Evolutionary conservation across 2,888 invertebrate genomes (phyloP).

Genomic region (Rhagonycha lutea): DNA sequence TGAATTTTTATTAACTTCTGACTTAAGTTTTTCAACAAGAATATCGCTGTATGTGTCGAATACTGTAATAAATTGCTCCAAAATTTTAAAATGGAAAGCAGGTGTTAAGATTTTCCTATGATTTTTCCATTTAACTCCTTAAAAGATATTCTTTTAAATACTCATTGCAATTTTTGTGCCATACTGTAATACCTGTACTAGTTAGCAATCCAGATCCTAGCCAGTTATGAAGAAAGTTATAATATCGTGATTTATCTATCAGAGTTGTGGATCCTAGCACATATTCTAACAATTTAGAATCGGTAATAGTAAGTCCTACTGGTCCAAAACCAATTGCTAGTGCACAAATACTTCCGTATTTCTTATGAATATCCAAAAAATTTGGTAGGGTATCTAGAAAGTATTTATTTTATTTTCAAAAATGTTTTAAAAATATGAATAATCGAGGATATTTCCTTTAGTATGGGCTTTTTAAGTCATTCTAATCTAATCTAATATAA

Average conservation of each 20-base stretch:
- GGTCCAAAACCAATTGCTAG: conserved; percentile 24
- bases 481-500: no score
- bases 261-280: conserved; percentile 42
- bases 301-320: conserved; percentile 23
- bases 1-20: conserved; percentile 49
- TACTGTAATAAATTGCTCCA: conserved; percentile 71
- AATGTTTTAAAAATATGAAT: no score
- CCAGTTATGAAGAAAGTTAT: conserved; percentile 47
- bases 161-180: not conserved
- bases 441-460: no score
- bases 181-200: conserved; percentile 43
- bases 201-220: conserved; percentile 50
- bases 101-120: conserved; percentile 76
- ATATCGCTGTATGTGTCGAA: conserved; percentile 68
- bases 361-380: conserved; percentile 19
- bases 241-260: conserved; percentile 46
- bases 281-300: conserved; percentile 33
- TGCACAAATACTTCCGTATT: conserved; percentile 28
- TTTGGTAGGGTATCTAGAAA: conserved; percentile 27
- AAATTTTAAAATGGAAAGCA: conserved; percentile 77
- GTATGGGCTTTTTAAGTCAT: no score
- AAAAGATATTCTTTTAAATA: not conserved
- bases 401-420: no score
- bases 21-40: conserved; percentile 60
- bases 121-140: conserved; percentile 64